Conservation (phyloP, 2,113 vertebrate species). For the Zosterops lateralis region DNA sequence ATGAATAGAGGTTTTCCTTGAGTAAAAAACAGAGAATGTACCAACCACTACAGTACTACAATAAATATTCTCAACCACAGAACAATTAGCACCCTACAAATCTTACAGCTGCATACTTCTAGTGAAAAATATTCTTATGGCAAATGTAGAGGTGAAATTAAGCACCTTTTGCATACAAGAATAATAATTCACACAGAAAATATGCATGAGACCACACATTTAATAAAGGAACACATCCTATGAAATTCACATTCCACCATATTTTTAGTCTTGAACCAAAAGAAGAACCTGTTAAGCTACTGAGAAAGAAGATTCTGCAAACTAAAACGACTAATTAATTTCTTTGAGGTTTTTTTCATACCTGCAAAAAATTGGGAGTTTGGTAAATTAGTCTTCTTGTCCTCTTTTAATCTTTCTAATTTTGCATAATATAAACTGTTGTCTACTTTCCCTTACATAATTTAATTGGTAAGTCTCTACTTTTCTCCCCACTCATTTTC, state of each 20-base stretch:
- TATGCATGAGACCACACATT: background rate
- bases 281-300: background rate
- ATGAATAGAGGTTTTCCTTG: background rate
- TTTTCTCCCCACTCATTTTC: background rate
- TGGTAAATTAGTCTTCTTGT: background rate
- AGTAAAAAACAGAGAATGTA: background rate
- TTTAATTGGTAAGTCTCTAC: background rate
- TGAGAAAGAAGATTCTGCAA: background rate
- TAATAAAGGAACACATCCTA: background rate
- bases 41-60: background rate
- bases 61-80: background rate
- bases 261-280: background rate
- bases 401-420: background rate
- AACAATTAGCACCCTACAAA: background rate
- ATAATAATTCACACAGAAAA: background rate
- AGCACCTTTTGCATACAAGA: background rate
- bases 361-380: background rate
- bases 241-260: background rate
- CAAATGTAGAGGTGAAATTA: background rate
- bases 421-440: background rate
- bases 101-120: background rate
- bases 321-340: background rate
- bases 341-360: fast-evolving
- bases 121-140: background rate
- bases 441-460: background rate